phyloP scores from a whole-genome alignment of 2,113 vertebrate species.

The Mesocricetus auratus region DNA sequence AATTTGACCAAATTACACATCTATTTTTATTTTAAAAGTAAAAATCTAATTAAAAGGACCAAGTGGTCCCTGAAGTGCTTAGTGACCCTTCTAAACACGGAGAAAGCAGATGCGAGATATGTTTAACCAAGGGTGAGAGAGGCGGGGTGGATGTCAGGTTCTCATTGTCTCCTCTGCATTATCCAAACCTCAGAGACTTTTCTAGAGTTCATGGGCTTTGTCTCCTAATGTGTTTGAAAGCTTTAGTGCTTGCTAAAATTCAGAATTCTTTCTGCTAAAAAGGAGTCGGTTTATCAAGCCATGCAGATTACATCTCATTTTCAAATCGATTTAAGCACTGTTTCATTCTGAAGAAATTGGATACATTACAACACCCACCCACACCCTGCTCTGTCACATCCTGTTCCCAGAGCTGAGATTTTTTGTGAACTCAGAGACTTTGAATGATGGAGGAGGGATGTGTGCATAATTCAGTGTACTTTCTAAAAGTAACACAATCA shows the following conservation, averaged over 20 bases:
- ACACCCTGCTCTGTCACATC: neutral
- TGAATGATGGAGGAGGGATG: neutral
- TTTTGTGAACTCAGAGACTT: constrained; percentile 51
- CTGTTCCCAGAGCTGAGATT: constrained; percentile 47
- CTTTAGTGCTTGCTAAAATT: constrained; percentile 65
- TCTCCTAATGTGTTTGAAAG: constrained; percentile 72
- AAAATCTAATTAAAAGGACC: constrained; percentile 75
- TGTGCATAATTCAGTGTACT: neutral
- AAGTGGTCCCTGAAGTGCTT: constrained; percentile 57
- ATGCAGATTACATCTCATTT: constrained; percentile 53
- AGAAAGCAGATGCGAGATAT: constrained; percentile 49
- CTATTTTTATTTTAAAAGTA: constrained; percentile 76
- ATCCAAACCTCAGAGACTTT: constrained; percentile 75
- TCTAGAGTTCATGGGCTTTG: constrained; percentile 77
- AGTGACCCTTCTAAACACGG: constrained; percentile 69
- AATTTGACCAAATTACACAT: constrained; percentile 73
- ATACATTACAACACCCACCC: constrained; percentile 44
- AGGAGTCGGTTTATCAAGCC: constrained; percentile 67
- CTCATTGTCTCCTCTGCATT: constrained; percentile 68
- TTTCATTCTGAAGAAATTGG: neutral
- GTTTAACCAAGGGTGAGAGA: constrained; percentile 64
- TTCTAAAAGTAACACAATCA: neutral
- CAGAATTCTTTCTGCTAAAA: constrained; percentile 64
- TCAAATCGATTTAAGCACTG: constrained; percentile 50
- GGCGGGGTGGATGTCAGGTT: constrained; percentile 32